Evolutionary conservation across 2,113 vertebrate genomes (phyloP).

Genomic region (Anser brachyrhynchus): DNA sequence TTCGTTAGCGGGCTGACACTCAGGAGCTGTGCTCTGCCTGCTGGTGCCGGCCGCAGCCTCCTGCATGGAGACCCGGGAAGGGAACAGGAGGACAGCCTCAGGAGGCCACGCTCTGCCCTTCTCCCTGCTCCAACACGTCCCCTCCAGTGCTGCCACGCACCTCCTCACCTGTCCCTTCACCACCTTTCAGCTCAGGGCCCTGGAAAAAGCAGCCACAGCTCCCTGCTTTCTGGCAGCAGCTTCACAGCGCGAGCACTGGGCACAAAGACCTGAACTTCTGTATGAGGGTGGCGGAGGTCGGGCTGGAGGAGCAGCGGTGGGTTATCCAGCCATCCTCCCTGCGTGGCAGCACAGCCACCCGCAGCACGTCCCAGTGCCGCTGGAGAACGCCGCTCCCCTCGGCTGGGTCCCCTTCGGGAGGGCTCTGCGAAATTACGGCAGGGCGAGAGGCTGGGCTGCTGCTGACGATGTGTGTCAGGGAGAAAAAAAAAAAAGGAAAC

Average conservation of each 20-base stretch:
- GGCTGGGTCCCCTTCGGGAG: neutral
- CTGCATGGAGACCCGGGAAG: neutral
- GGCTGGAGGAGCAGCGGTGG: neutral
- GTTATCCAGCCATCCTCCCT: accelerated
- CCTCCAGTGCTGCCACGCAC: neutral
- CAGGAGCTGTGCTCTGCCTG: neutral
- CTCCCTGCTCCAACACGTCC: neutral
- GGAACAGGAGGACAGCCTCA: neutral
- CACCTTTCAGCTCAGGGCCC: neutral
- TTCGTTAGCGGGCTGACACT: neutral
- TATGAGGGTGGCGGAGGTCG: accelerated
- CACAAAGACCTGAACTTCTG: neutral
- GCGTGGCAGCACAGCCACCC: neutral
- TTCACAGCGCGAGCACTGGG: accelerated
- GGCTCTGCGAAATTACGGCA: neutral
- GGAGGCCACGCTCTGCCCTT: neutral
- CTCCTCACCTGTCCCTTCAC: accelerated
- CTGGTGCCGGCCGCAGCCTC: too few relatives aligned
- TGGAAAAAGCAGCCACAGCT: neutral
- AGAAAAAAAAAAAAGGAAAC: neutral
- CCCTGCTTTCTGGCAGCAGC: neutral
- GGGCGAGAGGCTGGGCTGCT: neutral
- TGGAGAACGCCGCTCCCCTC: neutral
- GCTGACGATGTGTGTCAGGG: accelerated
- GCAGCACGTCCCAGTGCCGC: neutral